A percentile compares a stretch with the other conserved stretches of the same genome.
Evolutionary conservation across 2,888 invertebrate species (phyloP).

Genomic region (Tenthredo scrophulariae): DNA sequence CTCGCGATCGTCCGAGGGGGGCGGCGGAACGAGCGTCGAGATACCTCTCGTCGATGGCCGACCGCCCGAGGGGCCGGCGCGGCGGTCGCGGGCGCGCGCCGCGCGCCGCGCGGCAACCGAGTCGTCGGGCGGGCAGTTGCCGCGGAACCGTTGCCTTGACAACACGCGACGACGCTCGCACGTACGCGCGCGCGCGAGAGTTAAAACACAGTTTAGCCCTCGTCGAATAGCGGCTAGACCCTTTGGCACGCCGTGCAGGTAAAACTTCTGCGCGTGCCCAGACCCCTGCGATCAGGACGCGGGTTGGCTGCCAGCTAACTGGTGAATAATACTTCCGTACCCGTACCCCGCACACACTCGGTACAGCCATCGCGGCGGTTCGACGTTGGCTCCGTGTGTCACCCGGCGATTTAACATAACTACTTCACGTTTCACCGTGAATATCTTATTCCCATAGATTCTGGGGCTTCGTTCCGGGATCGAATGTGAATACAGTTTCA

Average conservation of each 20-base stretch:
- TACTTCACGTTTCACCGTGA: not conserved
- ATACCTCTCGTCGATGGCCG: slow-evolving; percentile 66
- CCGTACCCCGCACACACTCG: not conserved
- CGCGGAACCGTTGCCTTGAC: slow-evolving; percentile 78
- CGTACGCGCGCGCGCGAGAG: slow-evolving; percentile 59
- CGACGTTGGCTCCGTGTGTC: not conserved
- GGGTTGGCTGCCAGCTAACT: slow-evolving; percentile 29
- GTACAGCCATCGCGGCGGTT: not conserved
- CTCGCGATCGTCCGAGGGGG: slow-evolving; percentile 56
- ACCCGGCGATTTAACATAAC: not conserved
- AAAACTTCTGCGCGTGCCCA: slow-evolving; percentile 36
- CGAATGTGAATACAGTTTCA: not conserved
- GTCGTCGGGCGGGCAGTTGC: slow-evolving; percentile 73
- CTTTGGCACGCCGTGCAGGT: slow-evolving; percentile 7
- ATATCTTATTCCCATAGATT: not conserved
- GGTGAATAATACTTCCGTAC: slow-evolving; percentile 30
- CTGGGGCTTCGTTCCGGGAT: not conserved
- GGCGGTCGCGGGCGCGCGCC: slow-evolving; percentile 58
- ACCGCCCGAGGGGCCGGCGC: slow-evolving; percentile 66
- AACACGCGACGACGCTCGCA: slow-evolving; percentile 72
- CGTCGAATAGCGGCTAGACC: slow-evolving; percentile 31
- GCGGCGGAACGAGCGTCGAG: slow-evolving; percentile 64
- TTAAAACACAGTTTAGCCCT: slow-evolving; percentile 33
- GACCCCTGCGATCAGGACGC: slow-evolving; percentile 3
- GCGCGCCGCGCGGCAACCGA: slow-evolving; percentile 58